A percentile compares a stretch with the other conserved stretches of the same genome.
phyloP scores from a whole-genome alignment of 2,797 vertebrate species.

The Diplodus sargus region DNA sequence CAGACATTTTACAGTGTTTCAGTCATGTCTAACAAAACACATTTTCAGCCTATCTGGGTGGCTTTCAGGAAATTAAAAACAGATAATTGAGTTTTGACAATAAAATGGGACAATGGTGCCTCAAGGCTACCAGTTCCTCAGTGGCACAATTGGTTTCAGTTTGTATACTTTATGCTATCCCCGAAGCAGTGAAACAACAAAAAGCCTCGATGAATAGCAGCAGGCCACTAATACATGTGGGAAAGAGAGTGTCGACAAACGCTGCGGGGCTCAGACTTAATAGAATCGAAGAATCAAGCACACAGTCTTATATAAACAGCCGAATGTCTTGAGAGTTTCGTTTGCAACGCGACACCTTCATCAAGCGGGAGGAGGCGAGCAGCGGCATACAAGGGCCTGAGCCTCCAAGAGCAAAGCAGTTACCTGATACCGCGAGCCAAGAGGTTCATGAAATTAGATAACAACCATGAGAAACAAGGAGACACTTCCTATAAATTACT shows the following conservation, averaged over 20 bases:
- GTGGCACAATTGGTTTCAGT: constrained; percentile 33
- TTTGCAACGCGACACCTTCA: constrained; percentile 23
- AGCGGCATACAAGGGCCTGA: background rate
- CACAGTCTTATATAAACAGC: constrained; percentile 47
- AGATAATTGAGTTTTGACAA: constrained; percentile 9
- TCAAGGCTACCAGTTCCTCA: background rate
- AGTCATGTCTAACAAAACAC: background rate
- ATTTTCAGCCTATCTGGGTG: background rate
- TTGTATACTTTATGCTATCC: constrained; percentile 1
- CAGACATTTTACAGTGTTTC: background rate
- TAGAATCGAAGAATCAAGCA: constrained; percentile 16
- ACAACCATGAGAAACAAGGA: background rate
- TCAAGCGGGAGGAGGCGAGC: background rate
- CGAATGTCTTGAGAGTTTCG: constrained; percentile 27
- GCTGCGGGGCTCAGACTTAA: constrained; percentile 30
- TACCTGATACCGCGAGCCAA: background rate
- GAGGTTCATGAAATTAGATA: constrained; percentile 14
- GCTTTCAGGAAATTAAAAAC: background rate
- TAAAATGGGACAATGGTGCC: background rate
- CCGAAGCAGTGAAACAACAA: constrained; percentile 46
- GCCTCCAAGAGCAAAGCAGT: background rate
- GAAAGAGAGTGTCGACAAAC: constrained; percentile 24
- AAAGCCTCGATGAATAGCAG: constrained; percentile 26
- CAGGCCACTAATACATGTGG: constrained; percentile 59
- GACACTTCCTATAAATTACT: background rate